Percentiles rank a stretch among this genome's conserved stretches.
Evolutionary conservation across 2,797 vertebrate species (phyloP).

Genomic region (Mus caroli): DNA sequence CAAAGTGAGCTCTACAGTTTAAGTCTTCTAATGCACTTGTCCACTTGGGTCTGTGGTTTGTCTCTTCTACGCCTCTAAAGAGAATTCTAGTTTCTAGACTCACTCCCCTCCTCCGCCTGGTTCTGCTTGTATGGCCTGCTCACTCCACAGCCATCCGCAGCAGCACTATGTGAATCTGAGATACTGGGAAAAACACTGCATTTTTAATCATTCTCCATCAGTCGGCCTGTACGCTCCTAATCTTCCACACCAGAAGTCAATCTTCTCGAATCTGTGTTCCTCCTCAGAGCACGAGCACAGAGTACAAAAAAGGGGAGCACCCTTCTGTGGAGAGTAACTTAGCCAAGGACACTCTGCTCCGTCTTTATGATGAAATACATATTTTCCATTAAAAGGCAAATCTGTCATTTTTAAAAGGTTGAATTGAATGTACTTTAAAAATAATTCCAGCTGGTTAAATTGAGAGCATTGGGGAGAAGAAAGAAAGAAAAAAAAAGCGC

Average conservation of each 20-base stretch:
- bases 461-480: constrained; percentile 71
- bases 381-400: constrained; percentile 85
- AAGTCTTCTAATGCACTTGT: background rate
- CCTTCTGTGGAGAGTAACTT: constrained; percentile 79
- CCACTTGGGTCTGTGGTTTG: background rate
- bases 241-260: constrained; percentile 61
- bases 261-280: constrained; percentile 73
- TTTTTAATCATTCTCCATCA: constrained; percentile 65
- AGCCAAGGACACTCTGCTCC: constrained; percentile 81
- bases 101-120: background rate
- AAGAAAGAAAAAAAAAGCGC: constrained; percentile 63
- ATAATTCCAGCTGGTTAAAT: constrained; percentile 85
- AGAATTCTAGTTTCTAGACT: constrained; percentile 28
- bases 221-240: constrained; percentile 48
- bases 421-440: constrained; percentile 85
- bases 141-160: background rate
- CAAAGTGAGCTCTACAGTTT: background rate
- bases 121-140: background rate
- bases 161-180: background rate
- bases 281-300: constrained; percentile 56
- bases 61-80: constrained; percentile 1
- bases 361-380: constrained; percentile 83
- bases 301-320: constrained; percentile 72
- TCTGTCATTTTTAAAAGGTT: constrained; percentile 85
- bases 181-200: background rate